phyloP scores from a whole-genome alignment of 2,797 vertebrate genomes.

The Hydrolagus colliei region DNA sequence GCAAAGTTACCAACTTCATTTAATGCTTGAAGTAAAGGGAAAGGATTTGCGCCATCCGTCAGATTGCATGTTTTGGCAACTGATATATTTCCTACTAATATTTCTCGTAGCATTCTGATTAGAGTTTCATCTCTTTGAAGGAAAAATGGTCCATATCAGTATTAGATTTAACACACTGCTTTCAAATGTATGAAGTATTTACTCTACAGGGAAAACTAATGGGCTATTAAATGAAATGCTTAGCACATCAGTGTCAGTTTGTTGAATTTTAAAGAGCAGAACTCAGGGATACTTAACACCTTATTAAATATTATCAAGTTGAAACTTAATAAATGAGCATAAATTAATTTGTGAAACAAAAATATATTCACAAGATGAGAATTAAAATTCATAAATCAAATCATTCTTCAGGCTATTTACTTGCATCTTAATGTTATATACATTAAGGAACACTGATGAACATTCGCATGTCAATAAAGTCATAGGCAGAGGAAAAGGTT shows the following conservation, averaged over 20 bases:
- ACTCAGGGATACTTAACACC: neutral
- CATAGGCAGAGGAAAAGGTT: too few species aligned
- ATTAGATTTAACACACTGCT: neutral
- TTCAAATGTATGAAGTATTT: neutral
- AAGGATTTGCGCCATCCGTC: neutral
- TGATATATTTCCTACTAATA: neutral
- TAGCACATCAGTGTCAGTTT: neutral
- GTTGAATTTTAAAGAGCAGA: neutral
- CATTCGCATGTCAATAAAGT: too few species aligned
- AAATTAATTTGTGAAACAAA: neutral
- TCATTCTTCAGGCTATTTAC: too few species aligned
- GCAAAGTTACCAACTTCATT: neutral
- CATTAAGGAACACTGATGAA: too few species aligned
- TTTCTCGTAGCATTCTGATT: neutral
- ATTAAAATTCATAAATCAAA: neutral
- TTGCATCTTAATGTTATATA: too few species aligned
- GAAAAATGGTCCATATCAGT: neutral
- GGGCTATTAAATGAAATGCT: neutral
- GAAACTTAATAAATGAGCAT: neutral
- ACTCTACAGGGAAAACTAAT: neutral
- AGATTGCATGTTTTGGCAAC: neutral
- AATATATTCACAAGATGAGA: neutral
- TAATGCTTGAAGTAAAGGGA: neutral
- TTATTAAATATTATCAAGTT: neutral
- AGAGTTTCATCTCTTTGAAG: neutral